phyloP scores from a whole-genome alignment of 1,140 invertebrate species.

The Tigriopus japonicus region DNA sequence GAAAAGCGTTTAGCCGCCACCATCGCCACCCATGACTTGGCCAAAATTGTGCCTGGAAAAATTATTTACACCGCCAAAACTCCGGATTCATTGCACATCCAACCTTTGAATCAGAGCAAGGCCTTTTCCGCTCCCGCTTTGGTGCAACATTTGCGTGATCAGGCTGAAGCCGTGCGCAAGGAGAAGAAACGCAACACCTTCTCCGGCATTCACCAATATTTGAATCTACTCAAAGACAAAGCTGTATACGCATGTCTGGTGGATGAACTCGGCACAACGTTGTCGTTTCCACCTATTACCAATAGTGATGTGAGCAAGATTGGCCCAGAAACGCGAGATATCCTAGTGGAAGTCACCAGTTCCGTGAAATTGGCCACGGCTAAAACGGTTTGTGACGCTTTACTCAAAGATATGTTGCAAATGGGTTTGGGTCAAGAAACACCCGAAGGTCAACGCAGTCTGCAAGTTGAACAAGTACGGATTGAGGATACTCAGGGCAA shows the following conservation, averaged over 20 bases:
- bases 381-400: conserved; percentile 17
- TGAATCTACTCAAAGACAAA: conserved; percentile 29
- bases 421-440: too few relatives aligned
- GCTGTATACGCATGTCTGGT: conserved; percentile 25
- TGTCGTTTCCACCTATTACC: conserved; percentile 32
- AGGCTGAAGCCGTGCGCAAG: conserved; percentile 30
- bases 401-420: too few relatives aligned
- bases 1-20: conserved; percentile 29
- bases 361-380: conserved; percentile 27
- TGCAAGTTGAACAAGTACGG: conserved; percentile 29
- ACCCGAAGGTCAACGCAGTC: conserved; percentile 23
- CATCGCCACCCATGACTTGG: conserved; percentile 32
- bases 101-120: too few relatives aligned
- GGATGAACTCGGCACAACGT: conserved; percentile 23
- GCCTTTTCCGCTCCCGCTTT: conserved; percentile 14
- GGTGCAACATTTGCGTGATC: conserved; percentile 24
- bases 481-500: conserved; percentile 25
- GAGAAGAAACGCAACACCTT: conserved; percentile 31
- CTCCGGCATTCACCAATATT: conserved; percentile 32
- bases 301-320: conserved; percentile 31
- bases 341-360: conserved; percentile 31
- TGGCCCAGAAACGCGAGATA: conserved; percentile 22
- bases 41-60: conserved; percentile 23
- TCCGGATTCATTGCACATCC: too few relatives aligned
- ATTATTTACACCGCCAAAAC: conserved; percentile 21